These are phyloP conservation scores for Monochamus saltuarius DNA, from an alignment of 1,140 invertebrate species.

Conservation along the genomic window DNA sequence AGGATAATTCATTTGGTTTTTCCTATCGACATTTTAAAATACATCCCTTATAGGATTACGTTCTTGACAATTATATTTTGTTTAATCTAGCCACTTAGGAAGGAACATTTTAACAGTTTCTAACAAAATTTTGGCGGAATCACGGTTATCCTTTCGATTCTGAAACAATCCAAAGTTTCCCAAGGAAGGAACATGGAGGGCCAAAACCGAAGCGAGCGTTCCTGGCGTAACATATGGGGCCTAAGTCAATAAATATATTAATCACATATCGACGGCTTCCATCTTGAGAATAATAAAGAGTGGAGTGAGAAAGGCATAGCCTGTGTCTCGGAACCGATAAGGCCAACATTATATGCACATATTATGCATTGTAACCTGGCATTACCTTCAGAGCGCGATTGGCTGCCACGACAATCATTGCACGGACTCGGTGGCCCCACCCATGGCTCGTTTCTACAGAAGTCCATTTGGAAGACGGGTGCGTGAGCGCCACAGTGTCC, in stretches of 20 bases:
- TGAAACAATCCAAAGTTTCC: too few species aligned
- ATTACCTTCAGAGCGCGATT: conserved; percentile 38
- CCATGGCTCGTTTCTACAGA: conserved; percentile 32
- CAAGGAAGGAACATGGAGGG: neutral
- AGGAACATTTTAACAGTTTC: too few species aligned
- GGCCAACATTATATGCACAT: conserved; percentile 32
- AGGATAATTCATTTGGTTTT: too few species aligned
- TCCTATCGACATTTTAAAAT: too few species aligned
- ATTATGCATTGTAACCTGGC: conserved; percentile 41
- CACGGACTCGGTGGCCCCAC: conserved; percentile 38
- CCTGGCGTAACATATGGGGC: neutral
- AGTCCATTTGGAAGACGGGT: conserved; percentile 29
- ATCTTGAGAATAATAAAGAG: conserved; percentile 36
- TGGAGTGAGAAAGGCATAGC: conserved; percentile 10
- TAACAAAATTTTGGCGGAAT: too few species aligned
- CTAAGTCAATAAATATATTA: conserved; percentile 20
- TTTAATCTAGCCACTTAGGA: too few species aligned
- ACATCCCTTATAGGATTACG: too few species aligned
- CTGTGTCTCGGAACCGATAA: conserved; percentile 20
- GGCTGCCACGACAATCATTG: conserved; percentile 41
- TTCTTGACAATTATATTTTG: too few species aligned
- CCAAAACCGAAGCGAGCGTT: neutral
- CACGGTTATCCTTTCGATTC: too few species aligned
- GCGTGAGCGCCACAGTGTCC: neutral
- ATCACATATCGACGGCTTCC: conserved; percentile 37